Evolutionary conservation across 2,888 invertebrate species (phyloP).

Genomic region (Sepiola atlantica): DNA sequence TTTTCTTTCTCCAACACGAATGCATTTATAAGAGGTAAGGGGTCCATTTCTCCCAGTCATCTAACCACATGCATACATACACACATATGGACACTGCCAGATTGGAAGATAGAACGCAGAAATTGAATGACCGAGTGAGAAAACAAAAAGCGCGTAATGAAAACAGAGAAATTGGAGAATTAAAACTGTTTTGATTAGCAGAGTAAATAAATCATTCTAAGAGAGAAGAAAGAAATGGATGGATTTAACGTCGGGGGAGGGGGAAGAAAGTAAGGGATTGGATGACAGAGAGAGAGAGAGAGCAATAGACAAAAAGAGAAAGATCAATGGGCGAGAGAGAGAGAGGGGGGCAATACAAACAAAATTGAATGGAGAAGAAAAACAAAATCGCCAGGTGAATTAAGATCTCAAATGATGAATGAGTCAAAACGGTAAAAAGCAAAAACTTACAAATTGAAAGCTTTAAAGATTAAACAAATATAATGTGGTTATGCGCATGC

Average conservation of each 20-base stretch:
- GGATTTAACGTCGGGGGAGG: too few relatives aligned
- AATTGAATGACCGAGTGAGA: neutral
- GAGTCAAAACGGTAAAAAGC: neutral
- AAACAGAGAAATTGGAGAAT: neutral
- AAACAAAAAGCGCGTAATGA: neutral
- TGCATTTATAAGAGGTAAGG: too few relatives aligned
- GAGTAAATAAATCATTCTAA: too few relatives aligned
- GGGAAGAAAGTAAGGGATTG: too few relatives aligned
- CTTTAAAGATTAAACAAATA: neutral
- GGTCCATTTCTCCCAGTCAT: too few relatives aligned
- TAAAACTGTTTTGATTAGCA: too few relatives aligned
- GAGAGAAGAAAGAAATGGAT: neutral
- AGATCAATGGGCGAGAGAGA: too few relatives aligned
- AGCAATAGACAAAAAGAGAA: neutral
- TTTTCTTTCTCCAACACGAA: too few relatives aligned
- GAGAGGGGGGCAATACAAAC: neutral
- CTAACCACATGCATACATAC: too few relatives aligned
- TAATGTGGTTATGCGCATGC: neutral
- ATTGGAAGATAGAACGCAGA: too few relatives aligned
- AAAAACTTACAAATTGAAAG: neutral
- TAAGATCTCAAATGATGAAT: constrained; percentile 12
- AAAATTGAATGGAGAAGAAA: neutral
- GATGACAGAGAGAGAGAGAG: neutral
- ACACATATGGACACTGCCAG: too few relatives aligned
- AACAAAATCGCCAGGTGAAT: neutral